These are phyloP conservation scores for Carcharodon carcharias DNA, from an alignment of 2,797 vertebrate genomes.

Conservation along the genomic window DNA sequence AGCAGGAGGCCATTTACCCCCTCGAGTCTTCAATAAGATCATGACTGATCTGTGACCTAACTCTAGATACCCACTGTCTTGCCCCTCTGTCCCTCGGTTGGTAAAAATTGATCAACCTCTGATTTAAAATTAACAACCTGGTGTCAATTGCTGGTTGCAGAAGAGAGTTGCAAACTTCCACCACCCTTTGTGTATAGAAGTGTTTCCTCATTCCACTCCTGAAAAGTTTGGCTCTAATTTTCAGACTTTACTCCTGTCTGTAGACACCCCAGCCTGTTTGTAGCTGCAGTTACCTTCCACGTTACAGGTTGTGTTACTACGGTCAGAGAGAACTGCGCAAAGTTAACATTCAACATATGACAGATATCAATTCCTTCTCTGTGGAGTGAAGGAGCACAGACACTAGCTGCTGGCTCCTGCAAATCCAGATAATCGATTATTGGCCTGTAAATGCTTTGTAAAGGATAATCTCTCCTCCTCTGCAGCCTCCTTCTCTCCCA, in stretches of 20 bases:
- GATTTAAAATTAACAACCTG: neutral
- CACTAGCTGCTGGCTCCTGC: neutral
- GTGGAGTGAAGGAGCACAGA: neutral
- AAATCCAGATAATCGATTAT: slow-evolving; percentile 23
- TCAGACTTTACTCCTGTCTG: neutral
- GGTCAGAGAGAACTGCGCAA: neutral
- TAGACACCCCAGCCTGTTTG: neutral
- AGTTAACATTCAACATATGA: neutral
- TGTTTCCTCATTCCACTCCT: neutral
- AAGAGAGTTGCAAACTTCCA: neutral
- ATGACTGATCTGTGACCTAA: too few species aligned
- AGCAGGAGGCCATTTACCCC: too few species aligned
- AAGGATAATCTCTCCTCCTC: slow-evolving; percentile 32
- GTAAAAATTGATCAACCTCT: neutral
- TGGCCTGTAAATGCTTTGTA: slow-evolving; percentile 27
- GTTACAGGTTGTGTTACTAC: too few species aligned
- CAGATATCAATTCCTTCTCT: neutral
- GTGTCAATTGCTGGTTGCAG: neutral
- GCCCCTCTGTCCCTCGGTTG: neutral
- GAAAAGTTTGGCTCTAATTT: neutral
- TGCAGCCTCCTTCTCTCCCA: neutral
- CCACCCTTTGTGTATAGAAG: too few species aligned
- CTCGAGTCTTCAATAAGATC: too few species aligned
- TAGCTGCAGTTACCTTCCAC: neutral
- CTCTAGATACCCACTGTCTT: too few species aligned